These are phyloP conservation scores for Pseudanteris insignis DNA, from an alignment of 2,888 invertebrate species.

Conservation along the genomic window DNA sequence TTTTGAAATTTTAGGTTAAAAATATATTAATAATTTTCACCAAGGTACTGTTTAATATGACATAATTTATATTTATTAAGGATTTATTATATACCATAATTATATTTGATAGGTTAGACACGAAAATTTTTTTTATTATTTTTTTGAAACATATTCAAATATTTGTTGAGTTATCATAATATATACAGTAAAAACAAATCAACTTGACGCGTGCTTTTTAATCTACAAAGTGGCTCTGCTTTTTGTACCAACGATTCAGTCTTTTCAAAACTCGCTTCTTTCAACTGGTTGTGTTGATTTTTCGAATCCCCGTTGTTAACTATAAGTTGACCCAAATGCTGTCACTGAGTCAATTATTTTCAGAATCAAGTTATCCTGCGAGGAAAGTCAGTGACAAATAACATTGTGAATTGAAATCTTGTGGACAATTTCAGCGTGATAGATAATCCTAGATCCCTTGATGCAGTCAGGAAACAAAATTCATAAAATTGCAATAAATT, in stretches of 20 bases:
- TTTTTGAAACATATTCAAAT: too few species aligned
- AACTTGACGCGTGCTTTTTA: neutral
- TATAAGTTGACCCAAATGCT: slow-evolving; percentile 12
- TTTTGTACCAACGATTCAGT: too few species aligned
- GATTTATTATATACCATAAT: too few species aligned
- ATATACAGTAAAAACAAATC: too few species aligned
- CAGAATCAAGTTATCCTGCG: slow-evolving; percentile 9
- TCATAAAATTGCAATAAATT: too few species aligned
- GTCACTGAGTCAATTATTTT: slow-evolving; percentile 11
- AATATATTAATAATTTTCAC: too few species aligned
- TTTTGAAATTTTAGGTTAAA: too few species aligned
- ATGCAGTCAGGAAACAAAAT: slow-evolving; percentile 4
- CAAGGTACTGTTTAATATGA: too few species aligned
- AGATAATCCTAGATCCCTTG: slow-evolving; percentile 3
- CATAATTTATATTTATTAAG: too few species aligned
- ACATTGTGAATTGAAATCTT: slow-evolving; percentile 2
- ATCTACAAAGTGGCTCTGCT: slow-evolving; percentile 1
- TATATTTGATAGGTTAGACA: too few species aligned
- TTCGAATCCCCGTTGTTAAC: neutral
- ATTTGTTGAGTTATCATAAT: too few species aligned
- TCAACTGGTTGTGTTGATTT: neutral
- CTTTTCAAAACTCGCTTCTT: slow-evolving; percentile 1
- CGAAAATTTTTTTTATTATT: too few species aligned
- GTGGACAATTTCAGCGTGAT: slow-evolving; percentile 1
- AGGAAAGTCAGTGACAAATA: slow-evolving; percentile 5